Evolutionary conservation across 2,113 vertebrate species (phyloP), one percentile per base, ranked within the genome.

Genomic region (Gavia stellata): DNA sequence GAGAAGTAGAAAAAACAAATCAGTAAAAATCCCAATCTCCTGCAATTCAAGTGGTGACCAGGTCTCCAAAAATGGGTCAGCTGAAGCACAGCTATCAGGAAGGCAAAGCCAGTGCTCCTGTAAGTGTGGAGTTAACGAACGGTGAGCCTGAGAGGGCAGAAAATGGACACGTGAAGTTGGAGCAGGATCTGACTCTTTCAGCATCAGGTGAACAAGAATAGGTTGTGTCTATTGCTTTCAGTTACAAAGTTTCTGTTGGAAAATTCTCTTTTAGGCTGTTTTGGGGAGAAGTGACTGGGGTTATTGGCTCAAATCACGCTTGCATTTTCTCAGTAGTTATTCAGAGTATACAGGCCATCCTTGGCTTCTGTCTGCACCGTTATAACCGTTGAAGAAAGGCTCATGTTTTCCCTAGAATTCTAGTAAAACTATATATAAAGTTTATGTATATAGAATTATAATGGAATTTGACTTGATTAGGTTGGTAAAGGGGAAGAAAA

Each of bases 1-100:
- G 98, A 97, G 99, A 99, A 85, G 92, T 96, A 73, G 99, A 99
- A 97, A 99, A 98, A 96, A 96, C 96, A 31, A 94, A 93, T 34
- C 97, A 97, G 17, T 97, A 98, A 15, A 98, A 98, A 94, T 96
- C 98, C 2, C 98, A 98, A 12, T 99, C 98, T 59, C 98, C 98
- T 1, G 97, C 97, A 50, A 96, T 97, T 63, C 91, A 94, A 4
- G 90, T 31, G 40, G 77, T 91, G 59, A 84, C 97, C 1, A 97
- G 82, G 21, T 99, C 99, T n/a, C 98, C 99, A 0, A 97, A 93
- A 62, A 70, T 81, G 2, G 90, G 49, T 52, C 97, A 45, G 44
- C 20, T 92, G 38, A 97, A 90, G 89, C 96, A 74, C 24, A 75
- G 42, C 86, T 86, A 67, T 52, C 79, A 87, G 82, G 97, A 94